phyloP scores from a whole-genome alignment of 30 jellyfish, hydroid and myxozoan genomes.

The Aurelia aurita complex sp. Pacific region DNA sequence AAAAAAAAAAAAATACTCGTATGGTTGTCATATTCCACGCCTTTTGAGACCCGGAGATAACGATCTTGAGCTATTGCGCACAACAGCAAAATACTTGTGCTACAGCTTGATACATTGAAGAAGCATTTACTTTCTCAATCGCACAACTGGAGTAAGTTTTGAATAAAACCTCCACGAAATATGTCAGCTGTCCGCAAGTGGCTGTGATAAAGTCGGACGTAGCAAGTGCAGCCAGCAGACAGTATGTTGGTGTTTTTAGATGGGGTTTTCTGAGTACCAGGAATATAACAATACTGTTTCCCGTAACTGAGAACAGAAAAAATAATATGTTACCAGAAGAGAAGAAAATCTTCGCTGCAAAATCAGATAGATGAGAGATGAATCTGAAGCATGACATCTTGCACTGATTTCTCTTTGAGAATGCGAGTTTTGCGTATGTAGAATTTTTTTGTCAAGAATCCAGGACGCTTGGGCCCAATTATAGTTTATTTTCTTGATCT shows the following conservation, averaged over 20 bases:
- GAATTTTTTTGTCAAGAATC: no score
- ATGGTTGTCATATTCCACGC: constrained; percentile 1
- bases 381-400: constrained; percentile 44
- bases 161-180: constrained; percentile 32
- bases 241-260: constrained; percentile 36
- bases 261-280: constrained; percentile 32
- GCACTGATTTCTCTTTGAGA: no score
- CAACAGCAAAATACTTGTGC: constrained; percentile 51
- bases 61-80: constrained; percentile 60
- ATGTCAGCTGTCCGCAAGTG: constrained; percentile 54
- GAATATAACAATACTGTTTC: constrained; percentile 48
- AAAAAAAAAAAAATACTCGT: no score
- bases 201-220: constrained; percentile 62
- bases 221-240: constrained; percentile 50
- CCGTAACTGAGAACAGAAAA: constrained; percentile 10
- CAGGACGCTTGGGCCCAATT: no score
- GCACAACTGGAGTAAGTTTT: constrained; percentile 6
- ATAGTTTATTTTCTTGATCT: no score
- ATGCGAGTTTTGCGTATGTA: no score
- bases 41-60: constrained; percentile 36
- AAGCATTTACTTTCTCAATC: constrained; percentile 51
- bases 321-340: background rate
- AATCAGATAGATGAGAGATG: background rate
- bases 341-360: background rate
- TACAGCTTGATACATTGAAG: constrained; percentile 48